These are phyloP conservation scores for Melanotus villosus DNA, from an alignment of 2,888 invertebrate genomes.

Conservation along the genomic window DNA sequence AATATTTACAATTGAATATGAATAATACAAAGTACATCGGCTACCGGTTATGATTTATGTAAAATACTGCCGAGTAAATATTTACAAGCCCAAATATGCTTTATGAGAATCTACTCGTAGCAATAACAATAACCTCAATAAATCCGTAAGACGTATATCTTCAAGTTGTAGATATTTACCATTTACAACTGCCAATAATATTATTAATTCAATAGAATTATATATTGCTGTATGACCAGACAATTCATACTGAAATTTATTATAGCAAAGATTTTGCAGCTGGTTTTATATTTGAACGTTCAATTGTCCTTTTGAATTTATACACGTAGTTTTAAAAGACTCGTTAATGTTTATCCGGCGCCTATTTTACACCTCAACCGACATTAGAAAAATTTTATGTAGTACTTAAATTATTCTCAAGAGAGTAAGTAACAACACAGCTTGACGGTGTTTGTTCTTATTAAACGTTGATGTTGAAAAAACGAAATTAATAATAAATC, in stretches of 20 bases:
- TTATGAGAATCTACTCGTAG: background rate
- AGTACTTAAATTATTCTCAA: slow-evolving; percentile 9
- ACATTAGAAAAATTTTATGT: slow-evolving; percentile 13
- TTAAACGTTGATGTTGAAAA: too few species aligned
- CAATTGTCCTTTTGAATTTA: slow-evolving; percentile 2
- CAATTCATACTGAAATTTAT: background rate
- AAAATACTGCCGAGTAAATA: background rate
- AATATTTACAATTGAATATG: too few species aligned
- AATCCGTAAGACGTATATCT: background rate
- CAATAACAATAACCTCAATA: background rate
- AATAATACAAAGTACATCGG: background rate
- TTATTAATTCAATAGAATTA: background rate
- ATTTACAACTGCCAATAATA: too few species aligned
- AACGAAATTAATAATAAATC: too few species aligned
- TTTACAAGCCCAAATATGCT: background rate
- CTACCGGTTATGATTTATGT: slow-evolving; percentile 1
- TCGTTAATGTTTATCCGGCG: slow-evolving; percentile 7
- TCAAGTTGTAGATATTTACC: background rate
- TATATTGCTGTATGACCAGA: background rate
- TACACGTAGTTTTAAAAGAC: background rate
- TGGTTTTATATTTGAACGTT: background rate
- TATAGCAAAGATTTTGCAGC: background rate
- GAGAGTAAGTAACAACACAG: too few species aligned
- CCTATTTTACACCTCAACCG: background rate
- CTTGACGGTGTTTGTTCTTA: too few species aligned